Base-by-base conservation (phyloP, 2,797 vertebrate species). In the Vireo griseus region DNA sequence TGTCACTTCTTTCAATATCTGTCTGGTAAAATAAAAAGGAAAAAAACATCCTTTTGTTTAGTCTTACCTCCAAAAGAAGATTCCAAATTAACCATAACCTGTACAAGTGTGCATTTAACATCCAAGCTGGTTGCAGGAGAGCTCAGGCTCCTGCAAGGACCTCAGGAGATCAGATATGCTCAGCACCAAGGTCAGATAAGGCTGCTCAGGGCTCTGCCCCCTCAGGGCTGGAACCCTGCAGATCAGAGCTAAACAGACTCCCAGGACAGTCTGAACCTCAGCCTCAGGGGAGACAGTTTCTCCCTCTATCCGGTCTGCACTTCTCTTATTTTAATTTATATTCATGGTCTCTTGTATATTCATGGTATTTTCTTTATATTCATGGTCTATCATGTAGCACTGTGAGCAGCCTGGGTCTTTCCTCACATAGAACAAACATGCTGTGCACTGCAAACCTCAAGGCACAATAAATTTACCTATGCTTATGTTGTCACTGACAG, bases 211-310 rank as follows among this genome's bases (percentile, higher is more conserved):
- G 14, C 22, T 61, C 17, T 51, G 17, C 4, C 10, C 16, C 15
- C 9, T 44, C 0, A 0, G 14, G 33, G 8, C 22, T 67, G 62
- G 26, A 65, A 68, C 13, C 1, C 25, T 14, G 6, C 3, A 14
- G 17, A 33, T 0, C 5, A 0, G 13, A 76, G 13, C 11, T 3
- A 15, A 28, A 67, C 26, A 52, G 11, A 16, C 12, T 33, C 55
- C 19, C 24, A 13, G 21, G 18, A 28, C 39, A 77, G 9, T 37
- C 48, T 58, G 29, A 1, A 1, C 9, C 4, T 0, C 5, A 1
- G 8, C 11, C 16, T 22, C 26, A 20, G 8, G 16, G 6, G 25
- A 66, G 25, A n/a, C 26, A 29, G 7, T 57, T 66, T 79, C 47
- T 82, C 40, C n/a, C 22, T 62, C 11, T 47, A 51, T 24, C 19